phyloP scores from a whole-genome alignment of 2,888 invertebrate genomes.

The Mythimna vitellina region DNA sequence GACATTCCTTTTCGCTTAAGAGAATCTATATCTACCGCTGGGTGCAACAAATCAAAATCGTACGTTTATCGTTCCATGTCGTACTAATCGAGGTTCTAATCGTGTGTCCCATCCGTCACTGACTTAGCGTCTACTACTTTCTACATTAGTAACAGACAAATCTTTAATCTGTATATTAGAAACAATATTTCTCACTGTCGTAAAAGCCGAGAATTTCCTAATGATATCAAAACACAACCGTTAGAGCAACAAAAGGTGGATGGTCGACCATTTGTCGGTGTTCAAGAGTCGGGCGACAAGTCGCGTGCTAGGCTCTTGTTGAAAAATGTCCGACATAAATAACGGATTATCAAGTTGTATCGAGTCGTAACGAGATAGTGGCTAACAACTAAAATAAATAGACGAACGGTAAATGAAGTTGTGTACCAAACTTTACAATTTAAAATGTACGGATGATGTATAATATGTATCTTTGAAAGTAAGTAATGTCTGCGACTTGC shows the following conservation, averaged over 20 bases:
- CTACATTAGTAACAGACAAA: conserved; percentile 80
- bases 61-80: conserved; percentile 65
- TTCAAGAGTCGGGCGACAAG: conserved; percentile 78
- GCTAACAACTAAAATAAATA: conserved; percentile 86
- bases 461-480: conserved; percentile 72
- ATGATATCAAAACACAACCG: conserved; percentile 88
- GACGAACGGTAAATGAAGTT: conserved; percentile 86
- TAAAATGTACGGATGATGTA: conserved; percentile 65
- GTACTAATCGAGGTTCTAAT: conserved; percentile 72
- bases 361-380: conserved; percentile 84
- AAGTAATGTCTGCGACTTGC: conserved; percentile 70
- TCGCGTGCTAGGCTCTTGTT: conserved; percentile 82
- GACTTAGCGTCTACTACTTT: conserved; percentile 75
- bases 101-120: conserved; percentile 77
- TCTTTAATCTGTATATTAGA: conserved; percentile 83
- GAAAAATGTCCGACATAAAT: conserved; percentile 88
- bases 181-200: conserved; percentile 85
- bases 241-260: conserved; percentile 86
- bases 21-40: conserved; percentile 50
- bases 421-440: conserved; percentile 73
- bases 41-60: conserved; percentile 58
- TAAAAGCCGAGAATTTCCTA: conserved; percentile 82
- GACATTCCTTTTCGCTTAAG: conserved; percentile 47
- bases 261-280: conserved; percentile 81
- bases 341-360: conserved; percentile 89